Conservation (phyloP, 1,140 invertebrate species). For the Drosophila lowei region DNA sequence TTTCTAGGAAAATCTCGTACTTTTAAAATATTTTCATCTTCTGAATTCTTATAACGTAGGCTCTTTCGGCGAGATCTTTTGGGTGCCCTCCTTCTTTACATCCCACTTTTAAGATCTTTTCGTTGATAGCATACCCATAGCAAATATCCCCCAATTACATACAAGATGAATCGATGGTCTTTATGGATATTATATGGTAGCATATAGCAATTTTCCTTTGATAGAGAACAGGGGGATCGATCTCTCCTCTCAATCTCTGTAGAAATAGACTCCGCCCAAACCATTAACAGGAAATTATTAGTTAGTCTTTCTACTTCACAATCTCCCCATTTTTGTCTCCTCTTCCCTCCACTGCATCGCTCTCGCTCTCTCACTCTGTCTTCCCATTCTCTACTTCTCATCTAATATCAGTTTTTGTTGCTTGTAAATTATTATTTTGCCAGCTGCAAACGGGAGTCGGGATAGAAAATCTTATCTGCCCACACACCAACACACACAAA, state of each 20-base stretch:
- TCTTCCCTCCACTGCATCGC: not conserved
- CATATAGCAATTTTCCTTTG: not conserved
- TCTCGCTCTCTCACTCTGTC: not conserved
- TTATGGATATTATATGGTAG: not conserved
- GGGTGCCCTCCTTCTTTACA: too few relatives aligned
- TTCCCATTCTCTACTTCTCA: conserved; percentile 5
- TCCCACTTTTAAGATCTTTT: too few relatives aligned
- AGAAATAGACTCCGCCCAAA: conserved; percentile 6
- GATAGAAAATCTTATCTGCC: conserved; percentile 44
- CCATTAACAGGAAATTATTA: conserved; percentile 46
- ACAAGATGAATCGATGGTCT: too few relatives aligned
- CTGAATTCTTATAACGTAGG: too few relatives aligned
- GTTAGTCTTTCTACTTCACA: conserved; percentile 18
- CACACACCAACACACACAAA: conserved; percentile 15
- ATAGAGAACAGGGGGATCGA: too few relatives aligned
- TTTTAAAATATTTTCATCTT: too few relatives aligned
- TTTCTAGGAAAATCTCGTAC: too few relatives aligned
- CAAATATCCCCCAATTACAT: too few relatives aligned
- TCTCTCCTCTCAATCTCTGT: not conserved
- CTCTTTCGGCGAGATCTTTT: too few relatives aligned
- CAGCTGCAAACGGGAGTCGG: conserved; percentile 36
- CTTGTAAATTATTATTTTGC: conserved; percentile 10
- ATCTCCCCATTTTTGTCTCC: too few relatives aligned
- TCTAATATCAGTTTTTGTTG: conserved; percentile 34
- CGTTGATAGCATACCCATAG: too few relatives aligned